phyloP scores from a whole-genome alignment of 2,797 vertebrate genomes.

The Sebastes minor region DNA sequence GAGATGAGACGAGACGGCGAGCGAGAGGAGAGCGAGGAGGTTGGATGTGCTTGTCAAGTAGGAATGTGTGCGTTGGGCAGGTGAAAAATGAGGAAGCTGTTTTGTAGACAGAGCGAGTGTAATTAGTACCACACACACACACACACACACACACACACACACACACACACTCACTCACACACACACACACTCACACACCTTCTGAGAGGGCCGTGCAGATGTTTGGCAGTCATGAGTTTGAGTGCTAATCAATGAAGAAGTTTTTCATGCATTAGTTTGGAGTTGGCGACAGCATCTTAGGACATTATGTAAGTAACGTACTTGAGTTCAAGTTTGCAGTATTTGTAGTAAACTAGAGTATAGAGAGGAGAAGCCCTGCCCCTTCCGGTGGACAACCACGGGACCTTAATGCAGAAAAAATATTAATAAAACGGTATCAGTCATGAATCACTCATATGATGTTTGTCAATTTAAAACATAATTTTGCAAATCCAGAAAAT shows the following conservation, averaged over 20 bases:
- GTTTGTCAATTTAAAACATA: too few relatives aligned
- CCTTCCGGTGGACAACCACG: too few relatives aligned
- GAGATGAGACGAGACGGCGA: slow-evolving; percentile 27
- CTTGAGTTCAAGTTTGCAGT: too few relatives aligned
- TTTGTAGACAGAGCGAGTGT: slow-evolving; percentile 77
- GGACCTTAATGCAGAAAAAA: too few relatives aligned
- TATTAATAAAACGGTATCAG: too few relatives aligned
- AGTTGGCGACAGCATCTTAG: neutral
- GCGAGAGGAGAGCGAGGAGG: neutral
- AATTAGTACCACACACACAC: slow-evolving; percentile 73
- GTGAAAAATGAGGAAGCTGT: slow-evolving; percentile 82
- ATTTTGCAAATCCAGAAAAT: too few relatives aligned
- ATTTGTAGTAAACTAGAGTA: too few relatives aligned
- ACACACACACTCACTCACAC: slow-evolving; percentile 18
- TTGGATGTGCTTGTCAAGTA: slow-evolving; percentile 59
- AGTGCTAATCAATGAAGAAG: neutral
- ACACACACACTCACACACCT: slow-evolving; percentile 2
- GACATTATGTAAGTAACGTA: too few relatives aligned
- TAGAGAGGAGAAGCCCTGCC: too few relatives aligned
- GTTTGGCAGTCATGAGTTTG: neutral
- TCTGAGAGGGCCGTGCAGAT: neutral
- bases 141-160: slow-evolving; percentile 5
- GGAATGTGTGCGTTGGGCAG: slow-evolving; percentile 72
- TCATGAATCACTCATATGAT: too few relatives aligned
- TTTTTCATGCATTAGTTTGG: neutral